These are phyloP conservation scores for Oxyura jamaicensis DNA, from an alignment of 2,113 vertebrate species.

Conservation along the genomic window DNA sequence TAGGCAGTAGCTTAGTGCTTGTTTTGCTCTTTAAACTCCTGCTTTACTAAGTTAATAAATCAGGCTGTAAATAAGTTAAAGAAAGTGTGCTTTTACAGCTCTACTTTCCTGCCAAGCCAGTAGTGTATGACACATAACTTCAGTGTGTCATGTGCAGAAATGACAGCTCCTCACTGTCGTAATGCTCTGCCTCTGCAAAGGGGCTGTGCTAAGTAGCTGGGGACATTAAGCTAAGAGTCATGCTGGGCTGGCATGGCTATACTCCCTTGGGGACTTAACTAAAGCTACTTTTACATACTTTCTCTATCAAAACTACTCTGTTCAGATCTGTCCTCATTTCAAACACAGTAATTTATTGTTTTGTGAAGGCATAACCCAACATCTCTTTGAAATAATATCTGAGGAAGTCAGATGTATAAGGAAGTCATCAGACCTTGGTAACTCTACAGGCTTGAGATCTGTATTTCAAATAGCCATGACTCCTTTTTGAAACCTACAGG, in stretches of 20 bases:
- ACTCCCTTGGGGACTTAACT: neutral
- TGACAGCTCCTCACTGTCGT: no score
- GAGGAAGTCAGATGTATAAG: neutral
- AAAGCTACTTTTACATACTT: neutral
- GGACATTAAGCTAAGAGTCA: no score
- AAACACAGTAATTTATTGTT: neutral
- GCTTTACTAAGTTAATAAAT: neutral
- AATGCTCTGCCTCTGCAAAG: neutral
- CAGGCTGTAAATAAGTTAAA: neutral
- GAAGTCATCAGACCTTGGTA: neutral
- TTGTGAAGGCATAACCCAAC: neutral
- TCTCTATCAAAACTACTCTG: neutral
- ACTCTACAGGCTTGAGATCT: neutral
- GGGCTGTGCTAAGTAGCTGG: neutral
- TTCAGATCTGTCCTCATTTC: neutral
- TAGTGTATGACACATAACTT: neutral
- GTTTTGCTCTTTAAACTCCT: neutral
- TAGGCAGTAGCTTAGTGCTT: neutral
- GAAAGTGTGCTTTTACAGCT: neutral
- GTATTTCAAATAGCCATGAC: neutral
- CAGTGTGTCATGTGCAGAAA: neutral
- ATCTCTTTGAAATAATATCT: neutral
- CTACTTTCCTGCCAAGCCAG: neutral
- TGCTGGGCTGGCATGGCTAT: neutral
- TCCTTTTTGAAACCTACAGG: neutral